Percentiles rank a stretch among this genome's conserved stretches.
phyloP scores from a whole-genome alignment of 2,797 vertebrate genomes.

The Orestias chungarensis region DNA sequence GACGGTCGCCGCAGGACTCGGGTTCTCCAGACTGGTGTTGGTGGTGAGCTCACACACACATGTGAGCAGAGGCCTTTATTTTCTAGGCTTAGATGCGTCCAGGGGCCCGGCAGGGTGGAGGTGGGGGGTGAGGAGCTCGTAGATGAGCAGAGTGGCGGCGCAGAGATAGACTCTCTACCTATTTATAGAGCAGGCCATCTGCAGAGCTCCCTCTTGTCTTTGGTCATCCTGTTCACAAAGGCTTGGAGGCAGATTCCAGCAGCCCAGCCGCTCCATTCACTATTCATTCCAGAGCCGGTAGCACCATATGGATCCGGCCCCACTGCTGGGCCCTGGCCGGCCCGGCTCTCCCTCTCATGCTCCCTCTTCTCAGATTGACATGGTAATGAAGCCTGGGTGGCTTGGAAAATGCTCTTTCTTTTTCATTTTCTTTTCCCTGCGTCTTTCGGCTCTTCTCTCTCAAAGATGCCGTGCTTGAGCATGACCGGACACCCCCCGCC shows the following conservation, averaged over 20 bases:
- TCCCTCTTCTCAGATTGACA: slow-evolving; percentile 88
- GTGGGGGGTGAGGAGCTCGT: slow-evolving; percentile 76
- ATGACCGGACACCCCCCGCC: slow-evolving; percentile 71
- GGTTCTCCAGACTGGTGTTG: slow-evolving; percentile 23
- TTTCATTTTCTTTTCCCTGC: slow-evolving; percentile 63
- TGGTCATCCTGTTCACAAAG: slow-evolving; percentile 95
- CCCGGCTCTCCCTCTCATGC: slow-evolving; percentile 77
- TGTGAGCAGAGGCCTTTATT: slow-evolving; percentile 60
- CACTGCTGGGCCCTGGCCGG: slow-evolving; percentile 91
- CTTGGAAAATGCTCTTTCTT: slow-evolving; percentile 63
- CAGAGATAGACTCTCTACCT: slow-evolving; percentile 83
- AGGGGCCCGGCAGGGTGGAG: slow-evolving; percentile 58
- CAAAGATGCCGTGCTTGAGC: slow-evolving; percentile 80
- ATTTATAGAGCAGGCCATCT: slow-evolving; percentile 90
- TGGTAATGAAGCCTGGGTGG: slow-evolving; percentile 91
- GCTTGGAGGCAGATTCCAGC: slow-evolving; percentile 93
- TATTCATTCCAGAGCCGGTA: slow-evolving; percentile 92
- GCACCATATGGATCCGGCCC: slow-evolving; percentile 91
- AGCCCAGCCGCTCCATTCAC: slow-evolving; percentile 91
- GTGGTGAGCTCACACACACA: slow-evolving; percentile 40
- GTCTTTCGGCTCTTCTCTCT: slow-evolving; percentile 73
- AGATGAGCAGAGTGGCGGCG: slow-evolving; percentile 83
- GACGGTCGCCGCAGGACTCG: slow-evolving; percentile 9
- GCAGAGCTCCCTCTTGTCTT: slow-evolving; percentile 89
- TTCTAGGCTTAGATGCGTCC: slow-evolving; percentile 54